Percentiles rank a stretch among this genome's conserved stretches.
phyloP scores from a whole-genome alignment of 2,888 invertebrate genomes.

The Cheilosia urbana region DNA sequence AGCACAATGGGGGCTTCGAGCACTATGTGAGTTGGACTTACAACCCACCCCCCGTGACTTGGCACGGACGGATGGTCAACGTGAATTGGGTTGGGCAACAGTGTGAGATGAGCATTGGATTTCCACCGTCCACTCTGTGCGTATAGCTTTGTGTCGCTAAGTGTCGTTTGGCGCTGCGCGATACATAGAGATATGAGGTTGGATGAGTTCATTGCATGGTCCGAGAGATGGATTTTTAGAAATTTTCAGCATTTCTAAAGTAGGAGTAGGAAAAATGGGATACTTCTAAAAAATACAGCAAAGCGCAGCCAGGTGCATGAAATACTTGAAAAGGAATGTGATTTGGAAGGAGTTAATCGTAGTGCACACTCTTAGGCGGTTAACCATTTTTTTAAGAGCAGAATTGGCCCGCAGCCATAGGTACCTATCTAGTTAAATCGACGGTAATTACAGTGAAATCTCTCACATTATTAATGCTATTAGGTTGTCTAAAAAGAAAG shows the following conservation, averaged over 20 bases:
- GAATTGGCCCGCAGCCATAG: too few species aligned
- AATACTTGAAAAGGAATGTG: too few species aligned
- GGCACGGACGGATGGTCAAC: constrained; percentile 70
- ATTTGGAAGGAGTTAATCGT: too few species aligned
- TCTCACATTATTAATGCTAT: too few species aligned
- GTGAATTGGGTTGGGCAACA: constrained; percentile 71
- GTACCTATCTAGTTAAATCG: too few species aligned
- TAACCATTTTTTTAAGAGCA: too few species aligned
- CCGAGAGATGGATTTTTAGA: constrained; percentile 24
- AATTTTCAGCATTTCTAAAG: neutral
- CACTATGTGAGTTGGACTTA: constrained; percentile 1
- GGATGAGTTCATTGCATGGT: constrained; percentile 49
- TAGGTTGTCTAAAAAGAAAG: too few species aligned
- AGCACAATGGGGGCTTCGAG: constrained; percentile 43
- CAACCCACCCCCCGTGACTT: constrained; percentile 39
- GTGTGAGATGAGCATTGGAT: constrained; percentile 58
- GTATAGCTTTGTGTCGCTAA: constrained; percentile 51
- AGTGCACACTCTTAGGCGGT: too few species aligned
- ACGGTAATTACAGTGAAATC: too few species aligned
- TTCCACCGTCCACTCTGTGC: constrained; percentile 12
- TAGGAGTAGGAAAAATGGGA: neutral
- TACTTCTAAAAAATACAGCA: neutral
- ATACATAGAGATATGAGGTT: constrained; percentile 28
- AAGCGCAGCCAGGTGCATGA: too few species aligned
- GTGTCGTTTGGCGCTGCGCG: constrained; percentile 52